A percentile compares a stretch with the other conserved stretches of the same genome.
These are phyloP conservation scores for Chionoecetes opilio DNA, from an alignment of 1,140 invertebrate genomes.

Conservation along the genomic window DNA sequence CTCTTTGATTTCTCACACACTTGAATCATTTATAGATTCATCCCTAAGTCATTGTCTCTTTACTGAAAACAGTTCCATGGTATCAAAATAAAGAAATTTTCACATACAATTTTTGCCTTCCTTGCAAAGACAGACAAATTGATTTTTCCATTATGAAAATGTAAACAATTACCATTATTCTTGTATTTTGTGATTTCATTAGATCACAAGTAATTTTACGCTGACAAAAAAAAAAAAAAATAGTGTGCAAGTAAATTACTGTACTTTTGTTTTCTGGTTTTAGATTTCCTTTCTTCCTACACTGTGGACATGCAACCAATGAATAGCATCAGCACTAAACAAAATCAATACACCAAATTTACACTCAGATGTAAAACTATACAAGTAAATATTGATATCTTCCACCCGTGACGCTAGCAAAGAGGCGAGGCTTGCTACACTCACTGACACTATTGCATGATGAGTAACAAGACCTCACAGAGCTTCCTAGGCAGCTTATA, in stretches of 20 bases:
- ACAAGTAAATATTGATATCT: background rate
- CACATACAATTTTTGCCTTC: background rate
- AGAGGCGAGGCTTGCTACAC: too few species aligned
- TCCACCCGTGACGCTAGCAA: too few species aligned
- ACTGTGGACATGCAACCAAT: background rate
- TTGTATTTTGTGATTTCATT: background rate
- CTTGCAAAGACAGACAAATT: background rate
- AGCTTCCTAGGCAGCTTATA: too few species aligned
- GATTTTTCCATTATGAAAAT: background rate
- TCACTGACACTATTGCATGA: too few species aligned
- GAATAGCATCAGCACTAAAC: background rate
- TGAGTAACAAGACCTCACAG: too few species aligned
- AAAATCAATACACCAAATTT: background rate
- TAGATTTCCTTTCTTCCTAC: background rate
- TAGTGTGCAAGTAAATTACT: background rate
- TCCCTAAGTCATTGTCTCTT: background rate
- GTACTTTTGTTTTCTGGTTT: background rate
- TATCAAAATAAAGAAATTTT: background rate
- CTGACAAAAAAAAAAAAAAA: background rate
- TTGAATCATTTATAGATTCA: background rate
- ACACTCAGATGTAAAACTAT: slow-evolving; percentile 20
- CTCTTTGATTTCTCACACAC: background rate
- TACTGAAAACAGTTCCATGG: background rate
- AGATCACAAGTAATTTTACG: background rate
- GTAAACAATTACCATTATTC: background rate